These are phyloP conservation scores for Halictus quadricinctus DNA, from an alignment of 2,888 invertebrate genomes.

Conservation along the genomic window DNA sequence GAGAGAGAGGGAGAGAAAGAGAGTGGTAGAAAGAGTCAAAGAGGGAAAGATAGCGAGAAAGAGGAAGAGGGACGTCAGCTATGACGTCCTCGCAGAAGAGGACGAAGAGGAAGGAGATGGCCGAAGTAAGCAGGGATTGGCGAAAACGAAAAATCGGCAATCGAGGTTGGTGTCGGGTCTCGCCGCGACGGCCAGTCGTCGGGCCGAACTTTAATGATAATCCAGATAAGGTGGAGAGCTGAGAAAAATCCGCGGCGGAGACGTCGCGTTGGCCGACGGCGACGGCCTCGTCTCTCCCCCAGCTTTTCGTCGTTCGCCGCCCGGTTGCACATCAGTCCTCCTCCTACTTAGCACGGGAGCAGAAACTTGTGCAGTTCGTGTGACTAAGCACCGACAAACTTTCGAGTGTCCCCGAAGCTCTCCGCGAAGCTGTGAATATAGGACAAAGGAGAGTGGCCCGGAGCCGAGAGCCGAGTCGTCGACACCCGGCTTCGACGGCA, in stretches of 20 bases:
- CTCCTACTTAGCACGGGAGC: slow-evolving; percentile 40
- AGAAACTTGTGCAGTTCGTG: slow-evolving; percentile 38
- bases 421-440: slow-evolving; percentile 36
- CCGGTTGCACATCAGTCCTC: slow-evolving; percentile 36
- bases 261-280: slow-evolving; percentile 24
- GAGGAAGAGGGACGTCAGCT: background rate
- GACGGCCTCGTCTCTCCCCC: slow-evolving; percentile 38
- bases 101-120: background rate
- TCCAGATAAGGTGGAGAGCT: slow-evolving; percentile 46
- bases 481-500: slow-evolving; percentile 23
- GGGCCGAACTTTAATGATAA: slow-evolving; percentile 54
- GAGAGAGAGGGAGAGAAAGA: background rate
- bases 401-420: slow-evolving; percentile 42
- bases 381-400: slow-evolving; percentile 56
- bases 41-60: background rate
- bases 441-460: slow-evolving; percentile 43
- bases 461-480: background rate
- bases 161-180: background rate
- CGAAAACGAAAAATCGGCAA: slow-evolving; percentile 1
- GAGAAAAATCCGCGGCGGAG: slow-evolving; percentile 1
- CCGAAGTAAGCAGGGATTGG: no score
- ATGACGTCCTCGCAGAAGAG: background rate
- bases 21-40: background rate
- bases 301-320: slow-evolving; percentile 46
- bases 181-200: slow-evolving; percentile 31